A percentile compares a stretch with the other conserved stretches of the same genome.
Evolutionary conservation across 2,888 invertebrate species (phyloP).

Genomic region (Zygaena filipendulae): DNA sequence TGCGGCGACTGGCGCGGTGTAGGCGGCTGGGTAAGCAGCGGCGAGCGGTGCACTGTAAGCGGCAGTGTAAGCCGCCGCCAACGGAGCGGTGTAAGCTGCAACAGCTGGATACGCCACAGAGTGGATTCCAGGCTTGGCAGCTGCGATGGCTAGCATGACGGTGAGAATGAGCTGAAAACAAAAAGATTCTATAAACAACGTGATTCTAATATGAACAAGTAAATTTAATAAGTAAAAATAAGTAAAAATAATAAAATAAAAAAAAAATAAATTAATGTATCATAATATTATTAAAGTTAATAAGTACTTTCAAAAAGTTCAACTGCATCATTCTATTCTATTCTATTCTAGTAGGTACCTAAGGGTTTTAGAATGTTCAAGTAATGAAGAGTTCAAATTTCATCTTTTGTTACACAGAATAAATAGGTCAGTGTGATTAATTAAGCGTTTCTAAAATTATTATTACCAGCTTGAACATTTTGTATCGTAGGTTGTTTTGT

Average conservation of each 20-base stretch:
- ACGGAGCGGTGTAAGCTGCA: conserved; percentile 25
- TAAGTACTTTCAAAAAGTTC: no score
- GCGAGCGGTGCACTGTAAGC: conserved; percentile 33
- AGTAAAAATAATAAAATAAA: no score
- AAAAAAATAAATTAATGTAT: conserved; percentile 3
- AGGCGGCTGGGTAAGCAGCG: conserved; percentile 34
- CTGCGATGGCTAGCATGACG: conserved; percentile 39
- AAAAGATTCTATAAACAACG: no score
- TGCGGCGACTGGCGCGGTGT: conserved; percentile 30
- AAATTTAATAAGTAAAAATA: no score
- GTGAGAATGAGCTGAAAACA: conserved; percentile 38
- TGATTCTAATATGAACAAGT: no score
- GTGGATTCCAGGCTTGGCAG: conserved; percentile 53
- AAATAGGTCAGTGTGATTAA: no score
- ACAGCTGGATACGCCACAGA: conserved; percentile 31
- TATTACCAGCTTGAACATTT: conserved; percentile 63
- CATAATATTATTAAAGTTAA: background rate
- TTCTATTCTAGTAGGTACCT: no score
- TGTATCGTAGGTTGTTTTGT: conserved; percentile 24
- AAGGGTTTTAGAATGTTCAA: no score
- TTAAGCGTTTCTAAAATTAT: no score
- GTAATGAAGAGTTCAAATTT: no score
- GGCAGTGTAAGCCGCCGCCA: conserved; percentile 30
- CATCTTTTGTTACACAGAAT: no score
- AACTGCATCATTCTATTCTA: no score